Conservation (phyloP, 2,113 vertebrate species). For the Forbesichthys agassizii region DNA sequence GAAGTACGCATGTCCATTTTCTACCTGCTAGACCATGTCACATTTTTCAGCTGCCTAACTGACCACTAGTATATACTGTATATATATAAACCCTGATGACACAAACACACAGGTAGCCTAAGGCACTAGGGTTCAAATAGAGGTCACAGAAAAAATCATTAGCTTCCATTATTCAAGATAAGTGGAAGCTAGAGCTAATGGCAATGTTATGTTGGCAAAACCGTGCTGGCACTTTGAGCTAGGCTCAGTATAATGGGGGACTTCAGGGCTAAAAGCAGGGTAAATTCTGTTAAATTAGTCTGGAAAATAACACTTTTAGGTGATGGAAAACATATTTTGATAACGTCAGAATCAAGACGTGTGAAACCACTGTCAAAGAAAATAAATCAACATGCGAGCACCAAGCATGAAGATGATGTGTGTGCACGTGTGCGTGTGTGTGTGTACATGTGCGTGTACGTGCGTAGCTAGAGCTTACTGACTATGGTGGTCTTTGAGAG, state of each 20-base stretch:
- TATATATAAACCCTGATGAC: slow-evolving; percentile 6
- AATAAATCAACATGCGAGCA: slow-evolving; percentile 36
- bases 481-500: slow-evolving; percentile 42
- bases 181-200: slow-evolving; percentile 42
- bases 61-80: slow-evolving; percentile 25
- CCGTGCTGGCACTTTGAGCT: slow-evolving; percentile 34
- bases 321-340: slow-evolving; percentile 14
- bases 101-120: slow-evolving; percentile 11
- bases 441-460: slow-evolving; percentile 1
- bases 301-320: slow-evolving; percentile 11
- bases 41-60: slow-evolving; percentile 56
- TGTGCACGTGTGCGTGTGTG: slow-evolving; percentile 8
- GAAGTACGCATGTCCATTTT: slow-evolving; percentile 55
- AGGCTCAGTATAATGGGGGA: slow-evolving; percentile 40
- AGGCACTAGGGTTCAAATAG: slow-evolving; percentile 1
- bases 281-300: slow-evolving; percentile 22
- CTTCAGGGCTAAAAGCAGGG: slow-evolving; percentile 41
- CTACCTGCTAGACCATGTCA: slow-evolving; percentile 54
- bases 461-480: slow-evolving; percentile 17
- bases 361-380: slow-evolving; percentile 51
- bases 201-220: slow-evolving; percentile 27
- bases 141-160: slow-evolving; percentile 23
- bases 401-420: not conserved
- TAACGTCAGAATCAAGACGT: slow-evolving; percentile 15
- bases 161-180: slow-evolving; percentile 16